Evolutionary conservation across 2,797 vertebrate species (phyloP).

Genomic region (Ciconia nigra): DNA sequence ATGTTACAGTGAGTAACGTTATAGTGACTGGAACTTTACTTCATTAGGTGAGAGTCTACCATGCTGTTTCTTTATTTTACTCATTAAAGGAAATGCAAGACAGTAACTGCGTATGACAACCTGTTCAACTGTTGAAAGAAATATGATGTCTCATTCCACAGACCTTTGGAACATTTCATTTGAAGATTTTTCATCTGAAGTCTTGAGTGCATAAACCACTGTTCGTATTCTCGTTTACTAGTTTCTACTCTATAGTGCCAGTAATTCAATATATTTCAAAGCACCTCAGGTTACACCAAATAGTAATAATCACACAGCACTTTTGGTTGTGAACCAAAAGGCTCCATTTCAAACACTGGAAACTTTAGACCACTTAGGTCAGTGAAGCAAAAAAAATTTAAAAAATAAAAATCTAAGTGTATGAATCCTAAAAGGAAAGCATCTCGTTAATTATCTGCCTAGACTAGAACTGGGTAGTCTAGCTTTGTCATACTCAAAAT

Average conservation of each 20-base stretch:
- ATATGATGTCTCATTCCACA: neutral
- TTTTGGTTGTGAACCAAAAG: neutral
- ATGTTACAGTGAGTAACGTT: neutral
- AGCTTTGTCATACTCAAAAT: neutral
- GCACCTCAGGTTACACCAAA: neutral
- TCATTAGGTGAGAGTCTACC: neutral
- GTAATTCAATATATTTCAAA: neutral
- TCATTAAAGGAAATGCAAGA: neutral
- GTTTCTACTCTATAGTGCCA: neutral
- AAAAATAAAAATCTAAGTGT: neutral
- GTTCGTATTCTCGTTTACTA: neutral
- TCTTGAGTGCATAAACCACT: neutral
- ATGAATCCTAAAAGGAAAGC: neutral
- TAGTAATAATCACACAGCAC: neutral
- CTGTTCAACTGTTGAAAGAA: neutral
- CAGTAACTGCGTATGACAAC: neutral
- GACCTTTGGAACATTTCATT: neutral
- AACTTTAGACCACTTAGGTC: neutral
- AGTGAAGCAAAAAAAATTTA: neutral
- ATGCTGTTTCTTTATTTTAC: neutral
- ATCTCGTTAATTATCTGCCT: neutral
- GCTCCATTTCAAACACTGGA: neutral
- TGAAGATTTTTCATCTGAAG: neutral
- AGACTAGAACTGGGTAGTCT: neutral
- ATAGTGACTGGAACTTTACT: neutral